phyloP scores from a whole-genome alignment of 1,140 invertebrate genomes.

The Cylas formicarius region DNA sequence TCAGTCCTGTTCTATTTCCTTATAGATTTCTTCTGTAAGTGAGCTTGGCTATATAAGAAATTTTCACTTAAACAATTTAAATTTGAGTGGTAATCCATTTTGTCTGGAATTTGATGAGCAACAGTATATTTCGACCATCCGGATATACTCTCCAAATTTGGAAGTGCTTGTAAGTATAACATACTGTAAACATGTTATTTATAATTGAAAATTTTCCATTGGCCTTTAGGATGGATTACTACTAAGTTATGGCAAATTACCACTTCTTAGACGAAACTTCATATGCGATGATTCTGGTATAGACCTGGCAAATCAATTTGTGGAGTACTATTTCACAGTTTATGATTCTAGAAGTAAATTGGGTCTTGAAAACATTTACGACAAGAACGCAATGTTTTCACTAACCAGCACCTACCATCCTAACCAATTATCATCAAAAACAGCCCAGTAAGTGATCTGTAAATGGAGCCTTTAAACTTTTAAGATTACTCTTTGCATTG shows the following conservation, averaged over 20 bases:
- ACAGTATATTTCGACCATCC: slow-evolving; percentile 58
- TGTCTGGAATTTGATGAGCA: slow-evolving; percentile 67
- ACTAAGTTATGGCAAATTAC: slow-evolving; percentile 53
- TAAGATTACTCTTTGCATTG: slow-evolving; percentile 1
- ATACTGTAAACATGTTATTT: slow-evolving; percentile 9
- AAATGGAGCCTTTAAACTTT: not conserved
- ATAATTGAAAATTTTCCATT: slow-evolving; percentile 6
- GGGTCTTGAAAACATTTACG: slow-evolving; percentile 70
- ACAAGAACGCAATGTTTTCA: slow-evolving; percentile 72
- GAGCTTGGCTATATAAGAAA: slow-evolving; percentile 61
- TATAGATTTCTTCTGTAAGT: slow-evolving; percentile 60
- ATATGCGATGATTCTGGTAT: slow-evolving; percentile 55
- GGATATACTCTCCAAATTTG: slow-evolving; percentile 27
- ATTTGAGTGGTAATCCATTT: slow-evolving; percentile 71
- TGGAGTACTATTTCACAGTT: slow-evolving; percentile 75
- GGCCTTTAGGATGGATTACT: slow-evolving; percentile 62
- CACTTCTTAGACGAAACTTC: slow-evolving; percentile 58
- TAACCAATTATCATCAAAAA: slow-evolving; percentile 36
- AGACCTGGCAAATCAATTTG: slow-evolving; percentile 63
- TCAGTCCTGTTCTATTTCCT: slow-evolving; percentile 22
- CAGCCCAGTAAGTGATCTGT: slow-evolving; percentile 26
- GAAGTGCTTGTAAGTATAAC: slow-evolving; percentile 29
- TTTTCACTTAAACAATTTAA: slow-evolving; percentile 63
- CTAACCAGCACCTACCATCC: slow-evolving; percentile 48
- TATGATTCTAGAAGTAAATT: slow-evolving; percentile 77